Conservation (phyloP, 2,113 vertebrate genomes). For the Motacilla tschutschensis region DNA sequence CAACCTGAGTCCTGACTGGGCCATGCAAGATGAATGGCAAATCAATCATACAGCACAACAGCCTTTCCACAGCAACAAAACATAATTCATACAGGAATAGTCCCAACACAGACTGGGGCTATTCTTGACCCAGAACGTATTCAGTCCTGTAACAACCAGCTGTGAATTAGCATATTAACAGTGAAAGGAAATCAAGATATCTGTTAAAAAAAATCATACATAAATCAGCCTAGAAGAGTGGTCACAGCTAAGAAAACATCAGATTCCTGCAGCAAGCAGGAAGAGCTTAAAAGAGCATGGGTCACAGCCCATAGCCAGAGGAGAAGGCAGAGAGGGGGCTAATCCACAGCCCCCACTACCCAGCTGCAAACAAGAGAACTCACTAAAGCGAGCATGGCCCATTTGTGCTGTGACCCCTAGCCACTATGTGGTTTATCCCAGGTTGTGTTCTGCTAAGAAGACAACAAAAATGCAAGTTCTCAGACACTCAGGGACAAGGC, state of each 20-base stretch:
- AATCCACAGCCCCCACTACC: background rate
- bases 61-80: background rate
- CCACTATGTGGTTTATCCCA: background rate
- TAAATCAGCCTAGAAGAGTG: background rate
- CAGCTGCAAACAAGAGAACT: background rate
- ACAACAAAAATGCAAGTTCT: background rate
- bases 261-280: background rate
- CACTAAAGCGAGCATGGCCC: background rate
- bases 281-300: background rate
- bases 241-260: background rate
- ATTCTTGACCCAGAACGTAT: background rate
- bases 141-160: background rate
- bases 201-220: background rate
- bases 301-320: background rate
- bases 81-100: background rate
- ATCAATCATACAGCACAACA: background rate
- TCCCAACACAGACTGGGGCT: background rate
- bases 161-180: background rate
- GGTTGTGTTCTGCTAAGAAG: background rate
- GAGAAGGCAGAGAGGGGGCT: background rate
- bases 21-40: background rate
- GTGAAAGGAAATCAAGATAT: background rate
- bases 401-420: background rate
- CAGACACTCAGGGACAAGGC: background rate
- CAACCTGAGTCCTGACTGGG: rapidly evolving